Base-by-base conservation (phyloP, 2,797 vertebrate genomes). In the Knipowitschia caucasica region DNA sequence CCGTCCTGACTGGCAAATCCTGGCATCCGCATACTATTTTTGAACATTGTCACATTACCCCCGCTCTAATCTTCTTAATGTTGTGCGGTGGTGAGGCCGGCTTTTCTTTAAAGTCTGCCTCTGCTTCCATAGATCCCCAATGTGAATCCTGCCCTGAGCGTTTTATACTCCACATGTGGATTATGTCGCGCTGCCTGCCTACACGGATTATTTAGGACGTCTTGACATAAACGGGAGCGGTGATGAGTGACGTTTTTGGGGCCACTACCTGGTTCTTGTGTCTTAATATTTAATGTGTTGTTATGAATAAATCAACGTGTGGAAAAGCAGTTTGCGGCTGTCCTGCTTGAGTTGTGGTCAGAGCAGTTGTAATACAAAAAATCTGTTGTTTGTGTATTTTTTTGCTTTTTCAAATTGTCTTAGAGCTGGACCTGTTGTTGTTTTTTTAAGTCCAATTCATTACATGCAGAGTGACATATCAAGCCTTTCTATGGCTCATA, bases 271-370 rank as follows among this genome's bases (percentile, higher is more conserved):
- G 72, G 53, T 59, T 43, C 56, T 33, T 33, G 31, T 25, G 44
- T 8, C 38, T 86, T 51, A 86, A 86, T 83, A 70, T 84, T 85
- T 63, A 36, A 85, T 73, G 61, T 20, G 11, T 24, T 62, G 51
- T 61, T 65, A 80, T 84, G 65, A 88, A 87, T 83, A 81, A 88
- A 85, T 78, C 60, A 84, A 78, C 50, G 50, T 21, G 25, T 44
- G 50, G 51, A 18, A 20, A 58, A 43, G 62, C 30, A n/a, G n/a
- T 6, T 33, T 31, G 55, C 52, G 44, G 51, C 59, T 59, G 43
- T 35, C 70, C 46, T 47, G 23, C 24, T 9, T 24, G 40, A 62
- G 27, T 38, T 68, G 64, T 57, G 61, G 76, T 68, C 69, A 65
- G 39, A 62, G 34, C 20, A 42, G 56, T 30, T 60, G 66, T 55